Base-by-base conservation (phyloP, 2,888 invertebrate species). In the Eupithecia exiguata region DNA sequence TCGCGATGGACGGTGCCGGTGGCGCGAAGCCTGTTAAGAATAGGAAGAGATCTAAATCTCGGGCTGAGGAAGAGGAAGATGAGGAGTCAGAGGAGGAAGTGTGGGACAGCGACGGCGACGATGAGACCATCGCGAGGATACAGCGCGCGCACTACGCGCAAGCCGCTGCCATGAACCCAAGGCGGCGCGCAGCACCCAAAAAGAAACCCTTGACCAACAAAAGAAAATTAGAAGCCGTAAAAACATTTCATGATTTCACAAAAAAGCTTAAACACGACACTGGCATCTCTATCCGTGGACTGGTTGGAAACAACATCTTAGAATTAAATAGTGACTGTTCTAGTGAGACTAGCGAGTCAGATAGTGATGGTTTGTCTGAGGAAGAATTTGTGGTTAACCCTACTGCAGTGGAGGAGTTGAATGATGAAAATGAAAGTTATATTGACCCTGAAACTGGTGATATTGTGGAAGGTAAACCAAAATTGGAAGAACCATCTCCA, bases 221-320 rank as follows among this genome's bases (percentile, higher is more conserved):
- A 83, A 86, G 94, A 74, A 95, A 95, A 86, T 87, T 94, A 87
- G 94, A 95, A 89, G 95, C 95, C 43, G 94, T 95, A 12, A 94
- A 91, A 86, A 91, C 86, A 78, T 95, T 95, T 79, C 94, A 94
- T 79, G 88, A 95, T 81, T 95, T 95, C 80, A 95, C 95, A 9
- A 95, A 95, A 84, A 94, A 93, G 86, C 89, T 95, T 30, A 95
- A 95, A 85, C 90, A 94, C 83, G 95, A 95, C 86, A 94, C 95
- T 78, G 95, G 95, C 78, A 92, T 95, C 80, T 88, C 89, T 73
- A 95, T 95, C 78, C 91, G 92, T 77, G 92, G 95, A 80, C 89
- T 95, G 86, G 92, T 92, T 77, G 94, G 94, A 77, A 92, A 92
- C 80, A 92, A 93, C 83, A 85, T 95, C 76, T 88, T 95, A 88